Conservation (phyloP, 1,140 invertebrate genomes). For the Medauroidea extradentata region DNA sequence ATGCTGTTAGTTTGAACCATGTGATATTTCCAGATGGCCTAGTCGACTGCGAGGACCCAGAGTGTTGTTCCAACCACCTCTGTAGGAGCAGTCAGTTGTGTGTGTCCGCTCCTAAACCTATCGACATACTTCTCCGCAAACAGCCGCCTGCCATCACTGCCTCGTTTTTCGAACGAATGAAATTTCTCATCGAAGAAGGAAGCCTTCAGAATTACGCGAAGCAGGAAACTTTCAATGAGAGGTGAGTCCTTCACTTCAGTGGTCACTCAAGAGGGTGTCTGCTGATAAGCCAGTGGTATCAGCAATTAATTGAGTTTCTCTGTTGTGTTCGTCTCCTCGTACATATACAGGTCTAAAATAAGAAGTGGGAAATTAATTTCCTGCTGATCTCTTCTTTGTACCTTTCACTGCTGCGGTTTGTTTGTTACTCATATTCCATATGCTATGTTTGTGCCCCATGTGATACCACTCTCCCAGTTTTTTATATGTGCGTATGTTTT, state of each 20-base stretch:
- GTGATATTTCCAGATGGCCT: slow-evolving; percentile 81
- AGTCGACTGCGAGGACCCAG: slow-evolving; percentile 94
- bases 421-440: slow-evolving; percentile 15
- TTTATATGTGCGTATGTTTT: slow-evolving; percentile 7
- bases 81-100: slow-evolving; percentile 86
- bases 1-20: too few relatives aligned
- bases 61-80: slow-evolving; percentile 80
- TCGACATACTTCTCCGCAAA: slow-evolving; percentile 88
- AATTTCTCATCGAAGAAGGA: slow-evolving; percentile 96
- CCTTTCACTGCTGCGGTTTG: slow-evolving; percentile 18
- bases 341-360: too few relatives aligned
- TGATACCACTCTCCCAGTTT: slow-evolving; percentile 48
- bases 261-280: too few relatives aligned
- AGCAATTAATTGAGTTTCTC: too few relatives aligned
- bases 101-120: slow-evolving; percentile 86
- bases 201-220: slow-evolving; percentile 95
- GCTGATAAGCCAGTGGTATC: too few relatives aligned
- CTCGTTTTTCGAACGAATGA: slow-evolving; percentile 97
- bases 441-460: slow-evolving; percentile 63
- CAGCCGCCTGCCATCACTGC: slow-evolving; percentile 93
- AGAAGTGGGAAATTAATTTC: too few relatives aligned
- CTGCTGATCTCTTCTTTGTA: neutral
- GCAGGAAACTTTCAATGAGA: slow-evolving; percentile 93
- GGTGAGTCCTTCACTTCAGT: too few relatives aligned
- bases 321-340: too few relatives aligned